Base-by-base conservation (phyloP, 2,113 vertebrate genomes). In the Corynorhinus townsendii region DNA sequence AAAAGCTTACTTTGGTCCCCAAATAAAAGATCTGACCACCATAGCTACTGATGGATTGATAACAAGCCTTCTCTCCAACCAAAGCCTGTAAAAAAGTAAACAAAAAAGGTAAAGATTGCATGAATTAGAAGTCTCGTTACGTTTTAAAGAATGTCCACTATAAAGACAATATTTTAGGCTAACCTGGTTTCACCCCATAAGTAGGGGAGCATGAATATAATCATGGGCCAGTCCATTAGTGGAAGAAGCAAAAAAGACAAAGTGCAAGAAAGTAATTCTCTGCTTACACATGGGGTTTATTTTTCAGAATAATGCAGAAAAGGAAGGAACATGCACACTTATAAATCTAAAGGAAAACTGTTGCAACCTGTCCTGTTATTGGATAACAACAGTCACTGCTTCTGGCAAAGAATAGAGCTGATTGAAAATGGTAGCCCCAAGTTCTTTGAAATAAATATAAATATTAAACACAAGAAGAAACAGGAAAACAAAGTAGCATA, bases 21-120 rank as follows among this genome's bases (percentile, higher is more conserved):
- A 99, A 98, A 97, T 99, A 99, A 95, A 99, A 98, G 56, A 99
- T 99, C 97, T 99, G 99, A 47, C 99, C 99, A n/a, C 98, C 98
- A 45, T 98, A 99, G 97, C 99, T 99, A 72, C 99, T 99, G 84
- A 99, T 99, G 8, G 99, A 99, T 96, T 99, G 99, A 75, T 99
- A 99, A 91, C 99, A 99, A 91, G 99, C 99, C 94, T 99, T 99
- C 94, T 99, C 99, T 96, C 99, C 99, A 35, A 99, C 99, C 89
- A 99, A 84, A 28, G 99, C 99, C 99, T 99, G 95, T n/a, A 84
- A 90, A 86, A 93, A 96, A 33, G 83, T 19, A 95, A 90, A 35
- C 0, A 69, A 81, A 69, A 2, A 68, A 66, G 19, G n/a, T 89
- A 75, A 96, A 79, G 69, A 93, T 59, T 69, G 81, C 3, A 73